phyloP scores from a whole-genome alignment of 2,797 vertebrate species.

The Setipinna tenuifilis region DNA sequence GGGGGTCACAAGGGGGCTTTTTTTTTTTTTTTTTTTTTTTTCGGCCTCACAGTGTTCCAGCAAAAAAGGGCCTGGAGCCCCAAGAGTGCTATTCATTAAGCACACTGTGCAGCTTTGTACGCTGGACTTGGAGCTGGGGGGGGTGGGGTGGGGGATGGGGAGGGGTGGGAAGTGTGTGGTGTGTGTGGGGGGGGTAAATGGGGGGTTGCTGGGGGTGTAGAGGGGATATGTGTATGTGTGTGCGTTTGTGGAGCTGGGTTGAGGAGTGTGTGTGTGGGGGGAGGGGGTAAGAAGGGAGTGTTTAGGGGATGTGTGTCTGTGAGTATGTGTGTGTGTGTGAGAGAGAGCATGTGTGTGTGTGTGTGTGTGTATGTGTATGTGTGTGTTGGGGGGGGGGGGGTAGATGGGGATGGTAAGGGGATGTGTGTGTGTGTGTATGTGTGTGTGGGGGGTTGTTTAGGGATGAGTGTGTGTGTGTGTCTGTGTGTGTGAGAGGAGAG shows the following conservation, averaged over 20 bases:
- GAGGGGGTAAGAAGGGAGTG: too few species aligned
- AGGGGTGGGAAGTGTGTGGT: constrained; percentile 49
- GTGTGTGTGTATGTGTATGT: too few species aligned
- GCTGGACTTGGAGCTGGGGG: neutral
- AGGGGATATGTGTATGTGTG: constrained; percentile 23
- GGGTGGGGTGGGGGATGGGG: constrained; percentile 30
- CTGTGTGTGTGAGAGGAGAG: too few species aligned
- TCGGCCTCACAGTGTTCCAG: constrained; percentile 56
- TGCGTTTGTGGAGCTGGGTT: neutral
- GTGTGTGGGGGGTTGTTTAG: too few species aligned
- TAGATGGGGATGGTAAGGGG: too few species aligned
- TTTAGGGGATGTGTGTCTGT: too few species aligned
- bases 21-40: constrained; percentile 52
- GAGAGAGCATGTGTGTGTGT: too few species aligned
- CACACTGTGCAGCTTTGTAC: constrained; percentile 66
- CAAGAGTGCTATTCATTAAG: constrained; percentile 82
- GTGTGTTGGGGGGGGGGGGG: too few species aligned
- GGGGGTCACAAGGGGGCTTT: constrained; percentile 75
- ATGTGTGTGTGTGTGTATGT: too few species aligned
- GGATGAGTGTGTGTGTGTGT: too few species aligned
- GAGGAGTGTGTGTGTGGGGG: too few species aligned
- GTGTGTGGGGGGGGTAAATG: constrained; percentile 63
- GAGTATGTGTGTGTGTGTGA: too few species aligned
- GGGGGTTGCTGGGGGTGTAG: constrained; percentile 35
- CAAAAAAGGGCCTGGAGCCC: constrained; percentile 66